Evolutionary conservation across 2,797 vertebrate genomes (phyloP).

Genomic region (Enteromius thamalakanensis): DNA sequence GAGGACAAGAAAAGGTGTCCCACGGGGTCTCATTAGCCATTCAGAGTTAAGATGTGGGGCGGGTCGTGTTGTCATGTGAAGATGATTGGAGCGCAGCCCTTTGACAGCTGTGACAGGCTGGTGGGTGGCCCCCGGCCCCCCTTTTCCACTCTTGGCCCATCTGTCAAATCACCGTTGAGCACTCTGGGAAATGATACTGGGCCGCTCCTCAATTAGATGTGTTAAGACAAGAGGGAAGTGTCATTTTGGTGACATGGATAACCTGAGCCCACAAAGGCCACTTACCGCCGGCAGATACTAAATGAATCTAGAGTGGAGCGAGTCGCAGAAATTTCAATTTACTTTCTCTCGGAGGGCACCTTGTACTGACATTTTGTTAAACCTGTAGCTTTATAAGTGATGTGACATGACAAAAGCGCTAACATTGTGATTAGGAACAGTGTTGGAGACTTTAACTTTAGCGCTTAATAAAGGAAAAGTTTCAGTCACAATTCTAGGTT

Average conservation of each 20-base stretch:
- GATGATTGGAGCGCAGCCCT: constrained; percentile 60
- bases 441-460: not conserved
- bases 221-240: constrained; percentile 60
- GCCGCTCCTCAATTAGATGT: constrained; percentile 57
- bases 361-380: not conserved
- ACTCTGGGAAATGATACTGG: constrained; percentile 49
- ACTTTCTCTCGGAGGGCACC: not conserved
- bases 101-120: constrained; percentile 61
- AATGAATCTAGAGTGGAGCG: constrained; percentile 39
- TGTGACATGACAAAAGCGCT: not conserved
- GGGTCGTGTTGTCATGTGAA: constrained; percentile 62
- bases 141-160: constrained; percentile 56
- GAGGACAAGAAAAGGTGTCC: constrained; percentile 49
- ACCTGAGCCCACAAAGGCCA: constrained; percentile 52
- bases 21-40: constrained; percentile 61
- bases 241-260: constrained; percentile 56
- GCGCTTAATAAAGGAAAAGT: not conserved
- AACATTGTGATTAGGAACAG: not conserved
- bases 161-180: constrained; percentile 58
- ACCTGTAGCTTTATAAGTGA: not conserved
- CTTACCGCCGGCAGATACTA: constrained; percentile 44
- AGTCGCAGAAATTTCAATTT: constrained; percentile 17
- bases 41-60: constrained; percentile 59
- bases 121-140: constrained; percentile 53
- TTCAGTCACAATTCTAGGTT: not conserved